A percentile compares a stretch with the other conserved stretches of the same genome.
phyloP scores from a whole-genome alignment of 2,797 vertebrate species.

The Serranus cabrilla region DNA sequence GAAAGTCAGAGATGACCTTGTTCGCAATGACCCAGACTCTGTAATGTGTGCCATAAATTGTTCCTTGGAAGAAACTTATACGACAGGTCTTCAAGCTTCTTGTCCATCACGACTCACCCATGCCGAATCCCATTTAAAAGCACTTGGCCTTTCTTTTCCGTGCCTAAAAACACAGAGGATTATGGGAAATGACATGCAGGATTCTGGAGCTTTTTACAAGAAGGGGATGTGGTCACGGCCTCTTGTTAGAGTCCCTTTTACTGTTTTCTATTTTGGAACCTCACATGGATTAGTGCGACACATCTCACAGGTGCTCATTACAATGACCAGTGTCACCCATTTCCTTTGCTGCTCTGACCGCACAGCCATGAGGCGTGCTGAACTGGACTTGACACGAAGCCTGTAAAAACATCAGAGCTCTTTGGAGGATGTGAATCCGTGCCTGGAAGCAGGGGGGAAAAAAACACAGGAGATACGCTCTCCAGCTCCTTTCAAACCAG shows the following conservation, averaged over 20 bases:
- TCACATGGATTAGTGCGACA: conserved; percentile 52
- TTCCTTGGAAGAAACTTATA: conserved; percentile 52
- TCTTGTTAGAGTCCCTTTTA: conserved; percentile 56
- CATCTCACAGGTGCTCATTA: conserved; percentile 76
- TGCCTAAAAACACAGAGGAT: conserved; percentile 61
- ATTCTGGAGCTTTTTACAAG: conserved; percentile 62
- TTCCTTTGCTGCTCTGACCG: conserved; percentile 46
- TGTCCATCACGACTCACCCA: conserved; percentile 69
- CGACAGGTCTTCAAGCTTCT: conserved; percentile 57
- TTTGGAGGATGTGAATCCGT: conserved; percentile 31
- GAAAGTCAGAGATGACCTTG: conserved; percentile 49
- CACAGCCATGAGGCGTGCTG: conserved; percentile 41
- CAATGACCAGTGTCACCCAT: conserved; percentile 64
- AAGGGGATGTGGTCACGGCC: conserved; percentile 58
- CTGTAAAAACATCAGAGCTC: conserved; percentile 64
- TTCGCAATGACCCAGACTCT: conserved; percentile 28
- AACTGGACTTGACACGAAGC: conserved; percentile 65
- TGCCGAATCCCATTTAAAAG: conserved; percentile 59
- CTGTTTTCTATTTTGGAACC: conserved; percentile 57
- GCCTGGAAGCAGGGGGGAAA: neutral
- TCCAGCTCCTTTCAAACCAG: conserved; percentile 42
- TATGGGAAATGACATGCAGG: conserved; percentile 54
- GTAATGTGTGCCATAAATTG: conserved; percentile 49
- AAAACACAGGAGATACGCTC: conserved; percentile 53
- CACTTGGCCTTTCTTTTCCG: conserved; percentile 30